These are phyloP conservation scores for Torymus texanus DNA, from an alignment of 2,888 invertebrate species.

Conservation along the genomic window DNA sequence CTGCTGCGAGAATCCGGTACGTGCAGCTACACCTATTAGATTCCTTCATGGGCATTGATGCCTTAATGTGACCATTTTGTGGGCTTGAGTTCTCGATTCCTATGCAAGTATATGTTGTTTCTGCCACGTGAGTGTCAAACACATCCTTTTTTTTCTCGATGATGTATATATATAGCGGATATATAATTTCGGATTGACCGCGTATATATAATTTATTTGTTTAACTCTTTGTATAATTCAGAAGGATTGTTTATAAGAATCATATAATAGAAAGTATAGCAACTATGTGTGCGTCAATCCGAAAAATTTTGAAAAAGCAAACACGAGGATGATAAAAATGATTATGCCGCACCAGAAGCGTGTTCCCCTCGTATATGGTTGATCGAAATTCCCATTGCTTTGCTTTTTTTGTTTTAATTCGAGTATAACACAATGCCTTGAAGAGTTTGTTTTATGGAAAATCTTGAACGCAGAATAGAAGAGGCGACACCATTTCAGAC, in stretches of 20 bases:
- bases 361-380: constrained; percentile 49
- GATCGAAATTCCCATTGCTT: constrained; percentile 23
- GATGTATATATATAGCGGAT: neutral
- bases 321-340: constrained; percentile 56
- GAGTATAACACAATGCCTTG: constrained; percentile 12
- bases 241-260: too few species aligned
- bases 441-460: neutral
- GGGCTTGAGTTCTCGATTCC: constrained; percentile 62
- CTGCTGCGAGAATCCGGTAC: constrained; percentile 70
- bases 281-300: constrained; percentile 40
- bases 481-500: constrained; percentile 16
- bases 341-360: constrained; percentile 67
- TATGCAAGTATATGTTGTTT: constrained; percentile 61
- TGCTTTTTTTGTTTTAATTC: neutral
- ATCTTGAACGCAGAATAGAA: constrained; percentile 21
- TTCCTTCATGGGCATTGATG: constrained; percentile 67
- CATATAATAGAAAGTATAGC: too few species aligned
- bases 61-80: constrained; percentile 67
- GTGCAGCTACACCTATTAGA: constrained; percentile 66
- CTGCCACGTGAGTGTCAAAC: constrained; percentile 66
- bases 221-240: too few species aligned
- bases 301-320: constrained; percentile 37
- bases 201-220: too few species aligned
- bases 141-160: constrained; percentile 14
- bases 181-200: constrained; percentile 43